phyloP scores from a whole-genome alignment of 2,888 invertebrate genomes.

The Eilema caniola region DNA sequence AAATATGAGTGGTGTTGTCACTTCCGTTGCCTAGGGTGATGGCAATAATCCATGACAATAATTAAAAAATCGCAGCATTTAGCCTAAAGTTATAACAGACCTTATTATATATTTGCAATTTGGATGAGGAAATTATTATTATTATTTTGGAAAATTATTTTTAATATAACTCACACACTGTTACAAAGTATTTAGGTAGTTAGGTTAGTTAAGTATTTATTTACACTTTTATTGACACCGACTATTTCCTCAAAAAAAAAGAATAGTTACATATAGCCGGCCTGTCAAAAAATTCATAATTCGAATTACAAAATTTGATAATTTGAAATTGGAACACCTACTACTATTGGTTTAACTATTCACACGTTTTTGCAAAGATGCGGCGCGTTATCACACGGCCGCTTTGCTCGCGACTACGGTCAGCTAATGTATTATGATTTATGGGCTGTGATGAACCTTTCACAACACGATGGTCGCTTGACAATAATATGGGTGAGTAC shows the following conservation, averaged over 20 bases:
- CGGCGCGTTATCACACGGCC: slow-evolving; percentile 36
- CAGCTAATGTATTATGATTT: slow-evolving; percentile 8
- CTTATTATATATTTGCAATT: background rate
- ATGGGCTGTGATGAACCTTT: slow-evolving; percentile 37
- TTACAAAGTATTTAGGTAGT: background rate
- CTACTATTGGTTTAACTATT: background rate
- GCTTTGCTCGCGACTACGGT: slow-evolving; percentile 41
- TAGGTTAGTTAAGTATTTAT: no score
- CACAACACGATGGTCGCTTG: slow-evolving; percentile 44
- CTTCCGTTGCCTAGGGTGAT: background rate
- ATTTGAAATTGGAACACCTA: slow-evolving; percentile 7
- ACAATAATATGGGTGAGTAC: slow-evolving; percentile 29
- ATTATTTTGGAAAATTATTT: background rate
- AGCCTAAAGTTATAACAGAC: no score
- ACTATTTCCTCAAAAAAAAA: background rate
- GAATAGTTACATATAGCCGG: background rate
- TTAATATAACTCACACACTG: background rate
- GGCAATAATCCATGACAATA: background rate
- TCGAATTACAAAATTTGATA: background rate
- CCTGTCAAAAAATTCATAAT: background rate
- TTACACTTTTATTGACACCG: background rate
- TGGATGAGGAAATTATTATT: background rate
- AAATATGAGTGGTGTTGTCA: background rate
- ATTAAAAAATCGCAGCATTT: no score
- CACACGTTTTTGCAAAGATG: background rate